Conservation (phyloP, 2,113 vertebrate genomes). For the Antennarius striatus region DNA sequence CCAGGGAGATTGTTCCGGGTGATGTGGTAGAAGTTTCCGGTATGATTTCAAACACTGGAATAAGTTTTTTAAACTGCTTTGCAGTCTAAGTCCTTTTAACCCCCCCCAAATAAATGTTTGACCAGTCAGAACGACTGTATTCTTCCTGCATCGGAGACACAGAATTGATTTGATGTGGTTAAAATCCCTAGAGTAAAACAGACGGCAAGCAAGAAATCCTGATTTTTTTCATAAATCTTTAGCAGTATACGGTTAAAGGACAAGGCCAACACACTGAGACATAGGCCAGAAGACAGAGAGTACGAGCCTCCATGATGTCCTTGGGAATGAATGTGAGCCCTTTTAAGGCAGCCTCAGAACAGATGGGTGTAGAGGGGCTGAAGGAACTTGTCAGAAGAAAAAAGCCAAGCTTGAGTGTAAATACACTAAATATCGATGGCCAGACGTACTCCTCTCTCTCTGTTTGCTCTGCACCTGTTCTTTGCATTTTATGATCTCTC, state of each 20-base stretch:
- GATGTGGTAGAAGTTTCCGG: constrained; percentile 92
- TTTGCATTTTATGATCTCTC: constrained; percentile 61
- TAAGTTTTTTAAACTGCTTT: neutral
- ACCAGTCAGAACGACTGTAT: neutral
- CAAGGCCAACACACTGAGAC: neutral
- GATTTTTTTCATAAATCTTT: too few relatives aligned
- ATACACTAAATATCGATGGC: constrained; percentile 63
- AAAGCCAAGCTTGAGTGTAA: constrained; percentile 67
- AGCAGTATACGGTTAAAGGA: neutral
- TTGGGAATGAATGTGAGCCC: constrained; percentile 52
- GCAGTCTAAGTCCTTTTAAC: neutral
- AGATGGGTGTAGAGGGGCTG: constrained; percentile 49
- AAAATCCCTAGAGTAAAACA: neutral
- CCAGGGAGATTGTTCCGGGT: constrained; percentile 89
- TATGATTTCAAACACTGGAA: constrained; percentile 44
- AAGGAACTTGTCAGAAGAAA: constrained; percentile 59
- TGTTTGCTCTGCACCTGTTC: constrained; percentile 67
- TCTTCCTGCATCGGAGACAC: neutral
- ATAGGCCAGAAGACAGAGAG: neutral
- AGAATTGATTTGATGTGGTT: too few relatives aligned
- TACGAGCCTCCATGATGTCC: constrained; percentile 32
- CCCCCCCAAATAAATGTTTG: too few relatives aligned
- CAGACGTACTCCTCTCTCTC: constrained; percentile 34
- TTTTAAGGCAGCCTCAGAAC: constrained; percentile 64
- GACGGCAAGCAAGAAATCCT: constrained; percentile 2